Evolutionary conservation across 2,888 invertebrate species (phyloP).

Genomic region (Zaprionus obscuricornis): DNA sequence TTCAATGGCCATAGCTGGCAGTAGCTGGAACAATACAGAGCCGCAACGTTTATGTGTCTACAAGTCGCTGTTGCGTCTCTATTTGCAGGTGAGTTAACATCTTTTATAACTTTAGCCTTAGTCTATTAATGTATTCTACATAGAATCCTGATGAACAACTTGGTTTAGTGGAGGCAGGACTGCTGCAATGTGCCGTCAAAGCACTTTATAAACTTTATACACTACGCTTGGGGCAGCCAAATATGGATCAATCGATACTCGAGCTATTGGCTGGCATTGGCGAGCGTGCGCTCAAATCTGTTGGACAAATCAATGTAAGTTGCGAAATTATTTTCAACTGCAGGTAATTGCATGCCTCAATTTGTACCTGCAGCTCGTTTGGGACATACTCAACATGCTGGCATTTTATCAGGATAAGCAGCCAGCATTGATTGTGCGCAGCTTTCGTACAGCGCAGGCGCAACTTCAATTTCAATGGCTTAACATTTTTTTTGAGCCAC

Average conservation of each 20-base stretch:
- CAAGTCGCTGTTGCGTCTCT: slow-evolving; percentile 72
- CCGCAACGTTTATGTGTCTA: slow-evolving; percentile 73
- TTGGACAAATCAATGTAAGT: slow-evolving; percentile 82
- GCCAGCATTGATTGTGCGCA: slow-evolving; percentile 70
- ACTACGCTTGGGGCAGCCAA: slow-evolving; percentile 56
- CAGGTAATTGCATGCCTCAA: neutral
- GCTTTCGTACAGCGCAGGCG: slow-evolving; percentile 80
- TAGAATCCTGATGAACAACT: slow-evolving; percentile 76
- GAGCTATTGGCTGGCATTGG: slow-evolving; percentile 76
- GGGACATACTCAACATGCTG: slow-evolving; percentile 82
- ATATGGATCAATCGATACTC: slow-evolving; percentile 74
- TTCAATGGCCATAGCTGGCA: slow-evolving; percentile 66
- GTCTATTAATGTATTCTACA: neutral
- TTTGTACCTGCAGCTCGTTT: slow-evolving; percentile 72
- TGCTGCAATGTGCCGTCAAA: slow-evolving; percentile 81
- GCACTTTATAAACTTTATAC: slow-evolving; percentile 77
- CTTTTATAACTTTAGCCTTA: neutral
- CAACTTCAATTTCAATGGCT: slow-evolving; percentile 79
- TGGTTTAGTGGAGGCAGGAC: slow-evolving; percentile 78
- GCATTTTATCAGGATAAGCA: slow-evolving; percentile 81
- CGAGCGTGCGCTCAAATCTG: slow-evolving; percentile 78
- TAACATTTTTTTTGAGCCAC: slow-evolving; percentile 72
- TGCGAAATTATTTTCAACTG: rapidly evolving
- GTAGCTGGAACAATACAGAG: slow-evolving; percentile 40
- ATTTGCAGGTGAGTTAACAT: slow-evolving; percentile 59